Evolutionary conservation across 2,113 vertebrate genomes (phyloP).

Genomic region (Brachyhypopomus gauderio): DNA sequence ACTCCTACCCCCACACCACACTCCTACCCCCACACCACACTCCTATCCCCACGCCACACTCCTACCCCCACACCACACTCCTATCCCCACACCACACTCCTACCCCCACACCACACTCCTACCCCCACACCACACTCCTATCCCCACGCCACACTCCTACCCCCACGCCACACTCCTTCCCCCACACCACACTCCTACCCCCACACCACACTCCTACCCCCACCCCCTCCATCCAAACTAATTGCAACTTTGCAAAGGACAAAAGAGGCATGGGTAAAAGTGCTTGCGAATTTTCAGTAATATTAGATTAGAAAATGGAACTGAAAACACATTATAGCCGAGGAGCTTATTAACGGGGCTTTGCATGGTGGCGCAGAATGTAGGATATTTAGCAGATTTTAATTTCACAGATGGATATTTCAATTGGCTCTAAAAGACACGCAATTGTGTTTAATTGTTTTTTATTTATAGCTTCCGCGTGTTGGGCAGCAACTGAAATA

Average conservation of each 20-base stretch:
- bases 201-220: conserved; percentile 7
- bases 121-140: neutral
- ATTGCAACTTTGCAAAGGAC: conserved; percentile 51
- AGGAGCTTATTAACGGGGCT: conserved; percentile 48
- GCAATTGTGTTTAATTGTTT: conserved; percentile 64
- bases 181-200: neutral
- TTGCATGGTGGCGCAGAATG: conserved; percentile 53
- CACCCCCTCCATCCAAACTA: conserved; percentile 38
- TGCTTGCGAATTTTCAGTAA: conserved; percentile 33
- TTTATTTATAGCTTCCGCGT: conserved; percentile 56
- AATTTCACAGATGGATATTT: conserved; percentile 58
- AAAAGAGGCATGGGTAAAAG: conserved; percentile 41
- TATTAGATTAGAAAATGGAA: conserved; percentile 45
- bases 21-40: conserved; percentile 3
- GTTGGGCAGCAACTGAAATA: conserved; percentile 56
- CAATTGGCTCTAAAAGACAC: conserved; percentile 56
- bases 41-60: no score
- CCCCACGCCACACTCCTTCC: neutral
- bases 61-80: conserved; percentile 4
- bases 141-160: neutral
- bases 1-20: no score
- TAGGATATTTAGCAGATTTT: conserved; percentile 56
- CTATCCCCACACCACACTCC: conserved; percentile 10
- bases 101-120: neutral
- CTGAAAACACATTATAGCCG: conserved; percentile 38